These are phyloP conservation scores for Hesperia comma DNA, from an alignment of 2,888 invertebrate species.

Conservation along the genomic window DNA sequence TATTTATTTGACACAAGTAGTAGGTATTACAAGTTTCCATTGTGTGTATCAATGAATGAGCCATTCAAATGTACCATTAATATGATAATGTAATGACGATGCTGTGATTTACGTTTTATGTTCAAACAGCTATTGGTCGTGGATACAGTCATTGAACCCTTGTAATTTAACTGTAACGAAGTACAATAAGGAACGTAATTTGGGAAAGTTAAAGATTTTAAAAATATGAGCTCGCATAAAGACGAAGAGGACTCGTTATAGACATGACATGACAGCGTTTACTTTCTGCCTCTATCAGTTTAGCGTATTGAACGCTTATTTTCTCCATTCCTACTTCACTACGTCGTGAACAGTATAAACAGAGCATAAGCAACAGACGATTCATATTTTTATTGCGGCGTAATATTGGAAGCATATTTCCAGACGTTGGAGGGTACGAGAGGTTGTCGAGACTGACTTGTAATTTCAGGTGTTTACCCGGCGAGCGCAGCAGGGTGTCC, in stretches of 20 bases:
- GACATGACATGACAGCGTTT: too few relatives aligned
- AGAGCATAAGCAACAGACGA: conserved; percentile 42
- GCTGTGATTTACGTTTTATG: conserved; percentile 32
- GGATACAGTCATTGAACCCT: conserved; percentile 12
- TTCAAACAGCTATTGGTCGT: conserved; percentile 16
- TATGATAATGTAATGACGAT: conserved; percentile 36
- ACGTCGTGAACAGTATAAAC: conserved; percentile 40
- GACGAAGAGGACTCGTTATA: too few relatives aligned
- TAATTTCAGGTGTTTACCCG: conserved; percentile 83
- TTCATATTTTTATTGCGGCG: conserved; percentile 73
- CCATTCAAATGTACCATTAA: conserved; percentile 38
- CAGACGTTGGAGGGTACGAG: conserved; percentile 50
- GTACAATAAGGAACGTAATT: background rate
- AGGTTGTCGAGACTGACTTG: conserved; percentile 70
- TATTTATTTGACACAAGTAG: conserved; percentile 15
- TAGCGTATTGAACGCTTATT: conserved; percentile 13
- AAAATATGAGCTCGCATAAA: too few relatives aligned
- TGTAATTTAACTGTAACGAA: conserved; percentile 2
- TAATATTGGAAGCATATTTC: conserved; percentile 82
- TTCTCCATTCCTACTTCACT: conserved; percentile 35
- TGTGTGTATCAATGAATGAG: conserved; percentile 34
- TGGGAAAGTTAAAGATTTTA: too few relatives aligned
- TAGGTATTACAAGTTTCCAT: conserved; percentile 19
- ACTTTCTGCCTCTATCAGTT: too few relatives aligned
- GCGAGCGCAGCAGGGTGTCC: conserved; percentile 73